Conservation (phyloP, 2,888 invertebrate species). For the Andrena fulva region DNA sequence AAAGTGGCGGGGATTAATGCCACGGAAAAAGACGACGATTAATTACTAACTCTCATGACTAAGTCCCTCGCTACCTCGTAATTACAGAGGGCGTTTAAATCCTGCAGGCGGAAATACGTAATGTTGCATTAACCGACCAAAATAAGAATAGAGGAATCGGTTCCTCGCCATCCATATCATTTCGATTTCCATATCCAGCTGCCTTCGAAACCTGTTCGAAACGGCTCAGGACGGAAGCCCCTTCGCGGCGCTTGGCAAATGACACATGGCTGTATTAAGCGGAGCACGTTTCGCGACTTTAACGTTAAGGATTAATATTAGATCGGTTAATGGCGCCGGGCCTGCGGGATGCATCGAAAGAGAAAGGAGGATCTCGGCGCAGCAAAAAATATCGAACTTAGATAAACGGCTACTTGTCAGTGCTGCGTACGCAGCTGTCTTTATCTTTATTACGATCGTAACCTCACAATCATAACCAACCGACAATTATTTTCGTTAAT, state of each 20-base stretch:
- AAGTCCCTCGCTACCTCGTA: neutral
- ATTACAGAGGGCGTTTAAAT: neutral
- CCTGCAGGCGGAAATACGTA: neutral
- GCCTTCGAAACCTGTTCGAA: constrained; percentile 1
- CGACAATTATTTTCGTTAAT: constrained; percentile 66
- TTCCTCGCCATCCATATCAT: neutral
- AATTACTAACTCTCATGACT: neutral
- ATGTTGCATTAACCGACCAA: neutral
- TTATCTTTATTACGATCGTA: constrained; percentile 52
- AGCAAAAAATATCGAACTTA: constrained; percentile 11
- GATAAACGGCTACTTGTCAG: constrained; percentile 28
- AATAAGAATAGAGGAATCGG: neutral
- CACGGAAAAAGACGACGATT: neutral
- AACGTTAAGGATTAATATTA: neutral
- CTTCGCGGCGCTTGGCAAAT: neutral
- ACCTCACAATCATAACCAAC: constrained; percentile 52
- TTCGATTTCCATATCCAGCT: neutral
- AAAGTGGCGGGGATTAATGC: neutral
- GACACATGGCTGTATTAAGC: neutral
- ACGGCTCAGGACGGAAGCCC: neutral
- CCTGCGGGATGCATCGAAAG: neutral
- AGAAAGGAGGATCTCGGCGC: neutral
- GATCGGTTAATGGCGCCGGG: neutral
- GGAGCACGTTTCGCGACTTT: neutral
- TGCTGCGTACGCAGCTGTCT: constrained; percentile 3